A percentile compares a stretch with the other conserved stretches of the same genome.
Evolutionary conservation across 2,797 vertebrate species (phyloP).

Genomic region (Petrocephalus schoutedeni): DNA sequence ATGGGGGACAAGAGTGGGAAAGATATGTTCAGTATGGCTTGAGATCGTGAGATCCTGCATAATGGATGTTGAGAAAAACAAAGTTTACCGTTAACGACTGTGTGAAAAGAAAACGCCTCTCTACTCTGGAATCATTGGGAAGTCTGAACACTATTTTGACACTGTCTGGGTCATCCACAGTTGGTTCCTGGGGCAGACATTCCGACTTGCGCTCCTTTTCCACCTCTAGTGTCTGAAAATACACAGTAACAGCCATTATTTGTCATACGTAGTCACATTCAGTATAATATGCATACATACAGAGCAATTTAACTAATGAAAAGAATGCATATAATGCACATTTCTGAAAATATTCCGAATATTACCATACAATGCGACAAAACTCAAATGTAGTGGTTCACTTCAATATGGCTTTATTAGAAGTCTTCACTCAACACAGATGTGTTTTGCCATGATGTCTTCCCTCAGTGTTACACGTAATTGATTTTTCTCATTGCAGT

Average conservation of each 20-base stretch:
- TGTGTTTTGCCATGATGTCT: too few species aligned
- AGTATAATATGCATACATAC: neutral
- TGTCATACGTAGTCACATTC: neutral
- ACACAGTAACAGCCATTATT: constrained; percentile 17
- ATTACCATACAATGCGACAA: neutral
- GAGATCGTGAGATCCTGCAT: neutral
- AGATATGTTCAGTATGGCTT: neutral
- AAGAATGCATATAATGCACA: neutral
- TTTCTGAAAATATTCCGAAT: neutral
- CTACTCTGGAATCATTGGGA: constrained; percentile 92
- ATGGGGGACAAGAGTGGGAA: neutral
- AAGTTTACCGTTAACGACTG: constrained; percentile 86
- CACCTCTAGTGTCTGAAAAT: constrained; percentile 82
- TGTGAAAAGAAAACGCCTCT: constrained; percentile 91
- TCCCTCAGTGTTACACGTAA: too few species aligned
- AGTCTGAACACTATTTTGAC: constrained; percentile 98
- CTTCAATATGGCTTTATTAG: too few species aligned
- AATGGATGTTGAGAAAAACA: neutral
- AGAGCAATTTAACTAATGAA: neutral
- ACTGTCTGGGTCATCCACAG: constrained; percentile 85
- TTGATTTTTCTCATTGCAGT: too few species aligned
- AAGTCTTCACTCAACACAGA: too few species aligned
- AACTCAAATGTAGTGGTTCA: neutral
- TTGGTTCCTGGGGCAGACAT: constrained; percentile 87
- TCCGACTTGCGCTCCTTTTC: constrained; percentile 94